A percentile compares a stretch with the other conserved stretches of the same genome.
Evolutionary conservation across 2,797 vertebrate genomes (phyloP).

Genomic region (Buceros bicornis): DNA sequence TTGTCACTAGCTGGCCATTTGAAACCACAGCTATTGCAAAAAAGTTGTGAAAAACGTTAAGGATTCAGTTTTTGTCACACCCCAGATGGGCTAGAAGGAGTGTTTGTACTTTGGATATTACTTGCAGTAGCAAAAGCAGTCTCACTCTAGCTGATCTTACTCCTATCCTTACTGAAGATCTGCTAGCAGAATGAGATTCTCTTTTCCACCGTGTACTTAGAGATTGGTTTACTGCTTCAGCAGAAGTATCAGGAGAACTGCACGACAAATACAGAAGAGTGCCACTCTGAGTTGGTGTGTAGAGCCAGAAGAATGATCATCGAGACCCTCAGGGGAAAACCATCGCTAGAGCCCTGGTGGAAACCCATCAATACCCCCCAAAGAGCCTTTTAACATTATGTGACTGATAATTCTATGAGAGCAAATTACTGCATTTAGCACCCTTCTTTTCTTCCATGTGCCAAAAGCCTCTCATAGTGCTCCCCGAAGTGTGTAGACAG

Average conservation of each 20-base stretch:
- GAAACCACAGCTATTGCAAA: not conserved
- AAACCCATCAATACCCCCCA: not conserved
- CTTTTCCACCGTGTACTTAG: not conserved
- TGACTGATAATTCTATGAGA: not conserved
- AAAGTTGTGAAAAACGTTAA: not conserved
- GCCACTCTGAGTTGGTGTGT: not conserved
- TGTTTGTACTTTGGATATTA: not conserved
- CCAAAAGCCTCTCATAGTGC: not conserved
- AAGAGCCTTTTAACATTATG: not conserved
- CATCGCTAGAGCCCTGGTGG: not conserved
- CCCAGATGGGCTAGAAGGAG: not conserved
- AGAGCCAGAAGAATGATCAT: not conserved
- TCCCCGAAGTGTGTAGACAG: not conserved
- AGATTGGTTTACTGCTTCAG: not conserved
- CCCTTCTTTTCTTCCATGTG: not conserved
- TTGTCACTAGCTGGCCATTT: not conserved
- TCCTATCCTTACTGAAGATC: not conserved
- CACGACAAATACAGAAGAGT: not conserved
- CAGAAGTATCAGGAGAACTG: not conserved
- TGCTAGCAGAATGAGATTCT: not conserved
- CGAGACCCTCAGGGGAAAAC: not conserved
- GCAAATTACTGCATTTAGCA: not conserved
- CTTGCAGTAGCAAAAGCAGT: not conserved
- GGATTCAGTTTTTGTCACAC: not conserved
- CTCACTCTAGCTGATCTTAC: not conserved